Percentiles rank a stretch among this genome's conserved stretches.
These are phyloP conservation scores for Macrobrachium nipponense DNA, from an alignment of 1,140 invertebrate species.

Conservation along the genomic window DNA sequence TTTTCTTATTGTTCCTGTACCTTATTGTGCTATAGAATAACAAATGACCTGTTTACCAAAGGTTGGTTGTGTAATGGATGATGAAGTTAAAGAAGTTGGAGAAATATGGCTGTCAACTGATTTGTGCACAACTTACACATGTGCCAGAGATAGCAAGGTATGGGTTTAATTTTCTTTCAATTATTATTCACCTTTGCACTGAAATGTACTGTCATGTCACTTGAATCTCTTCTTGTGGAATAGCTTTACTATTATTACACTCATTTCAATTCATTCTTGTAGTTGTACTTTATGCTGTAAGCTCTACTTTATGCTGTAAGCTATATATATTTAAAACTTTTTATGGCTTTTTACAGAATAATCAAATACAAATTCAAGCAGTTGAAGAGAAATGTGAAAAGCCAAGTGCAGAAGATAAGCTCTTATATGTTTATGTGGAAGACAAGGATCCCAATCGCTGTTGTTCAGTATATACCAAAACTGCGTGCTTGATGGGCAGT, in stretches of 20 bases:
- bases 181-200: no score
- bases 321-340: background rate
- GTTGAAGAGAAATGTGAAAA: slow-evolving; percentile 54
- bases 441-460: slow-evolving; percentile 40
- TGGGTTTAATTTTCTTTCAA: slow-evolving; percentile 30
- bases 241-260: no score
- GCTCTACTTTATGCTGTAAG: background rate
- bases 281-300: background rate
- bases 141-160: slow-evolving; percentile 51
- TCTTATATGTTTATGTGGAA: slow-evolving; percentile 45
- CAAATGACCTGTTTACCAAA: slow-evolving; percentile 67
- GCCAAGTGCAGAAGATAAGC: slow-evolving; percentile 52
- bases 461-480: slow-evolving; percentile 46
- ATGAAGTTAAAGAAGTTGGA: slow-evolving; percentile 69
- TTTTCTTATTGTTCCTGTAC: background rate
- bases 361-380: slow-evolving; percentile 62
- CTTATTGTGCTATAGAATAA: background rate
- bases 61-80: slow-evolving; percentile 75
- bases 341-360: slow-evolving; percentile 60
- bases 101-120: slow-evolving; percentile 64
- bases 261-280: no score
- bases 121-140: slow-evolving; percentile 64
- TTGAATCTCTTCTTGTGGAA: no score
- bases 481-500: slow-evolving; percentile 49
- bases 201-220: no score